Conservation (phyloP, 1,140 invertebrate genomes). For the Ruditapes philippinarum region DNA sequence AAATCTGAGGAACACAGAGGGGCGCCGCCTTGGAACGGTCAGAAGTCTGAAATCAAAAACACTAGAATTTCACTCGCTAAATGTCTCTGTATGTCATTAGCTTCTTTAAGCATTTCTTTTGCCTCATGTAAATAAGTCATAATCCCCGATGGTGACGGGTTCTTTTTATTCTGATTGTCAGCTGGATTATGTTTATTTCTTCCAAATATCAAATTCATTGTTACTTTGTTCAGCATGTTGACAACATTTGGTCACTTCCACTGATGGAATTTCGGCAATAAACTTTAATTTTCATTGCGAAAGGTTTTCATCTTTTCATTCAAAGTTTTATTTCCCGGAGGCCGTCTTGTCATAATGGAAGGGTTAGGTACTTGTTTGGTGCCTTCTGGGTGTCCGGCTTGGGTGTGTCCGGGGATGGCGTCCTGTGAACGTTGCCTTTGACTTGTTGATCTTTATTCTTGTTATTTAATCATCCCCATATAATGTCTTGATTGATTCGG, state of each 20-base stretch:
- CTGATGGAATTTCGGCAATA: background rate
- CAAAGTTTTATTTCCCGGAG: background rate
- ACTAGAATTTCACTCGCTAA: conserved; percentile 61
- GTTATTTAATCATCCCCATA: conserved; percentile 18
- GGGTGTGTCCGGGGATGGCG: too few species aligned
- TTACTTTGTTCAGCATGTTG: background rate
- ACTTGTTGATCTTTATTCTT: too few species aligned
- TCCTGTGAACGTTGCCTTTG: too few species aligned
- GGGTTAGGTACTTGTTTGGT: too few species aligned
- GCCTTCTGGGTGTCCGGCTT: too few species aligned
- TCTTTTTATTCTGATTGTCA: background rate
- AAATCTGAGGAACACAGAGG: too few species aligned
- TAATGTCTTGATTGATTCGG: conserved; percentile 20
- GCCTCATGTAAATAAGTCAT: background rate
- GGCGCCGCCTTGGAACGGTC: too few species aligned
- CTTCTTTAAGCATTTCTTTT: background rate
- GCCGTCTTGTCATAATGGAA: background rate
- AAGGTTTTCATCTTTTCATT: background rate
- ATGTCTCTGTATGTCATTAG: conserved; percentile 8
- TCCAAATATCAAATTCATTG: too few species aligned
- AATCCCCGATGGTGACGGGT: background rate
- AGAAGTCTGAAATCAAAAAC: conserved; percentile 56
- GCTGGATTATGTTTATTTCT: background rate
- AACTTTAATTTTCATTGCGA: background rate
- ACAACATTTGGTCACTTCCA: too few species aligned